Evolutionary conservation across 2,797 vertebrate genomes (phyloP), one percentile per base, ranked within the genome.

Genomic region (Melanotaenia parkinsoni): DNA sequence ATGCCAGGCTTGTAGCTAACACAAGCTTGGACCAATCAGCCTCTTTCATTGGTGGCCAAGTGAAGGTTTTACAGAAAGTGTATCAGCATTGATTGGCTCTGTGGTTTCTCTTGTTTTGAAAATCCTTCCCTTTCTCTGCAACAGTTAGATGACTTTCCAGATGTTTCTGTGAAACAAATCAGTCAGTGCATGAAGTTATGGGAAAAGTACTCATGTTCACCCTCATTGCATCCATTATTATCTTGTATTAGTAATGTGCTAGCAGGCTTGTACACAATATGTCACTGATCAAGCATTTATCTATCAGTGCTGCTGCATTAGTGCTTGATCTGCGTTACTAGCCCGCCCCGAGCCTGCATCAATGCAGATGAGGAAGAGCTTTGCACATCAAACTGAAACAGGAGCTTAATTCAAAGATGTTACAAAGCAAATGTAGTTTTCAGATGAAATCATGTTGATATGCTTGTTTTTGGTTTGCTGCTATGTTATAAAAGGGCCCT

Each of bases 401-500:
- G 61, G 14, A 32, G 58, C 38, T 4, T 16, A 22, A 28, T 26
- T 54, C 30, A 20, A 43, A 51, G n/a, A 51, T 45, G 16, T 11
- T 51, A 9, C 22, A 26, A 56, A 58, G 37, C 35, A 30, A 57
- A 62, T 28, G 24, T 33, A 62, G 56, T 37, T 43, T 60, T n/a
- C n/a, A 50, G 43, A 64, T 12, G n/a, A 20, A 54, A 66, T 69
- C 40, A 16, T 22, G 13, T 8, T 73, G n/a, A 28, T 64, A 13
- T 59, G 10, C 32, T 75, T 18, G 0, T 24, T 63, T 80, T 76
- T 64, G 57, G 4, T 64, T 72, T 58, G 66, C 72, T 61, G 77
- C 3, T n/a, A 60, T 28, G 0, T 58, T 66, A 65, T 58, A 3
- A 56, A 61, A 76, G 80, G 37, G 65, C 37, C n/a, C 63, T 63